Conservation (phyloP, 2,113 vertebrate genomes). For the Cygnus buccinator region DNA sequence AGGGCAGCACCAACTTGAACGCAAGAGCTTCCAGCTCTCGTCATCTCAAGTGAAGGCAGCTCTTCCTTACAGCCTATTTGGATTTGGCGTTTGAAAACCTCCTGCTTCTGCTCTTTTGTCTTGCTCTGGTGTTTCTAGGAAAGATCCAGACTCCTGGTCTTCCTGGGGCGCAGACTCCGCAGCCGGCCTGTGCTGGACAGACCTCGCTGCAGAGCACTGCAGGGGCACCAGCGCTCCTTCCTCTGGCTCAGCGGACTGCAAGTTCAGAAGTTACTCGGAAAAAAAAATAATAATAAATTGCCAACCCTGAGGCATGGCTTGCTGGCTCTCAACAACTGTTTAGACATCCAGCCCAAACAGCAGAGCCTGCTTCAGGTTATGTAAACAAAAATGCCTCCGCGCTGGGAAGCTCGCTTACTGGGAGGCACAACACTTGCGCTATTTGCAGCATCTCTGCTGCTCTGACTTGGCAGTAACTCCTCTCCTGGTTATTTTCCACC, state of each 20-base stretch:
- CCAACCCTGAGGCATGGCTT: background rate
- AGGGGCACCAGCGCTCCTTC: background rate
- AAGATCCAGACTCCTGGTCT: background rate
- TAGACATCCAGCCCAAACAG: background rate
- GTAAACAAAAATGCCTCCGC: background rate
- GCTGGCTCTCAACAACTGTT: background rate
- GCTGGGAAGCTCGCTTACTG: background rate
- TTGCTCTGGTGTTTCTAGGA: background rate
- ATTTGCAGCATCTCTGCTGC: background rate
- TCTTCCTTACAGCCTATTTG: background rate
- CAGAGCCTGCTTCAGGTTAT: background rate
- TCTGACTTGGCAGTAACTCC: conserved; percentile 2
- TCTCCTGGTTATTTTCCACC: conserved; percentile 41
- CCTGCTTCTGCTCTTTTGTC: background rate
- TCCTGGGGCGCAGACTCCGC: background rate
- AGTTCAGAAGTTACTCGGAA: background rate
- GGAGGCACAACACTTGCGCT: background rate
- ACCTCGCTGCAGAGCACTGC: background rate
- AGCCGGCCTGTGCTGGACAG: background rate
- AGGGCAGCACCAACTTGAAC: background rate
- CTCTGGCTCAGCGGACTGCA: background rate
- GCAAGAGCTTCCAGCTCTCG: background rate
- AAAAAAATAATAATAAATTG: background rate
- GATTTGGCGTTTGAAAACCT: background rate
- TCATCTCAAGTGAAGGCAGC: background rate